A percentile compares a stretch with the other conserved stretches of the same genome.
Evolutionary conservation across 2,797 vertebrate species (phyloP).

Genomic region (Sebastes vulpes): DNA sequence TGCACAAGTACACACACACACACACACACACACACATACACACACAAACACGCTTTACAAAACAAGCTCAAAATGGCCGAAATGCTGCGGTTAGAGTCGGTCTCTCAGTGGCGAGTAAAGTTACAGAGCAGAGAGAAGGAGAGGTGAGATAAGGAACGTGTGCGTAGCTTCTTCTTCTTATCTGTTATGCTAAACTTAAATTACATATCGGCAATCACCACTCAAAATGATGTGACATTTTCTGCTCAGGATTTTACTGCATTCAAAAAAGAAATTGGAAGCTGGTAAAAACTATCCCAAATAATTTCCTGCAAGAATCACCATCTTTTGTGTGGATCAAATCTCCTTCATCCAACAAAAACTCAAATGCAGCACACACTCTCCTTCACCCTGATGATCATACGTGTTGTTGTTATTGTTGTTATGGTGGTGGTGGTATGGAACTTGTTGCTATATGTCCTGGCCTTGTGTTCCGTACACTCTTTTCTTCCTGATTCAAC

Average conservation of each 20-base stretch:
- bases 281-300: not conserved
- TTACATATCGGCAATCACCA: not conserved
- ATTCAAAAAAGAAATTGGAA: not conserved
- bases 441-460: not conserved
- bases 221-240: not conserved
- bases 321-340: not conserved
- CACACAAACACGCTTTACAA: conserved; percentile 30
- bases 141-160: conserved; percentile 38
- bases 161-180: not conserved
- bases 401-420: too few species aligned
- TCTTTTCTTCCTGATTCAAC: not conserved
- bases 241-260: not conserved
- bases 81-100: conserved; percentile 48
- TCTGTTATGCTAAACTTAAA: not conserved
- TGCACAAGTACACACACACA: conserved; percentile 17
- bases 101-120: conserved; percentile 47
- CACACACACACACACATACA: conserved; percentile 23
- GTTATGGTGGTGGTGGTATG: not conserved
- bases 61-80: conserved; percentile 79
- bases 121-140: conserved; percentile 35
- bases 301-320: not conserved
- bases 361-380: not conserved
- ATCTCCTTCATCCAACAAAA: not conserved
- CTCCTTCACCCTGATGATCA: not conserved
- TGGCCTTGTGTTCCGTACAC: not conserved